phyloP scores from a whole-genome alignment of 2,888 invertebrate species.

The Cephus pulcher region DNA sequence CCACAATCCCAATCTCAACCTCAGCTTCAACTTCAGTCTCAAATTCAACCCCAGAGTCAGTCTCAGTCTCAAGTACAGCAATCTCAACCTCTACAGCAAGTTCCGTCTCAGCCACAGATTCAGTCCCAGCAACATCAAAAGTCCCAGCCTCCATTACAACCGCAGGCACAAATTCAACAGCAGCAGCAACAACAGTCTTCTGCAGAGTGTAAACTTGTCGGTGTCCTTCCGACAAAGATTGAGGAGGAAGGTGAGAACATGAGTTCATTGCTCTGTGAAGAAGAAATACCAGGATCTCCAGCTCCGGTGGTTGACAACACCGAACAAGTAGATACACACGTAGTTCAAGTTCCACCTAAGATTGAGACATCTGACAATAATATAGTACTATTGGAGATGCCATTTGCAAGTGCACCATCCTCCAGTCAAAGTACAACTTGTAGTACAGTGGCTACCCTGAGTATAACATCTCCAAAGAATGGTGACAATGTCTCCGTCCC shows the following conservation, averaged over 20 bases:
- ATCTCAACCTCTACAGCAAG: conserved; percentile 55
- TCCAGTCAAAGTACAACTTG: conserved; percentile 63
- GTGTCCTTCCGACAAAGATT: conserved; percentile 39
- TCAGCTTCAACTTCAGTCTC: conserved; percentile 52
- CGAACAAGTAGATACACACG: conserved; percentile 44
- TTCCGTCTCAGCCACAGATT: conserved; percentile 64
- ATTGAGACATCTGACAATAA: conserved; percentile 66
- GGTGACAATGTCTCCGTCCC: conserved; percentile 28
- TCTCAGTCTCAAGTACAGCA: conserved; percentile 28
- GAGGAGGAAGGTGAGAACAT: conserved; percentile 75
- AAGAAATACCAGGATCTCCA: conserved; percentile 91
- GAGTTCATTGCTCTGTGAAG: conserved; percentile 85
- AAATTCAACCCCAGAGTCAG: conserved; percentile 30
- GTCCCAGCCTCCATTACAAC: conserved; percentile 56
- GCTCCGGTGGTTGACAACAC: conserved; percentile 72
- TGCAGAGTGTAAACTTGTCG: conserved; percentile 29
- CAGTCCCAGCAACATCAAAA: conserved; percentile 65
- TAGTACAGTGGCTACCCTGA: conserved; percentile 48
- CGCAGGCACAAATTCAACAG: conserved; percentile 67
- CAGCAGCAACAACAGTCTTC: conserved; percentile 56
- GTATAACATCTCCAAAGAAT: conserved; percentile 43
- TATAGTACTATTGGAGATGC: conserved; percentile 72
- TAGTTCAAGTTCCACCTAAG: conserved; percentile 60
- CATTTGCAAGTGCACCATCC: conserved; percentile 77
- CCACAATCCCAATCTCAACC: conserved; percentile 40